A percentile compares a stretch with the other conserved stretches of the same genome.
These are phyloP conservation scores for Spodoptera litura DNA, from an alignment of 1,140 invertebrate genomes.

Conservation along the genomic window DNA sequence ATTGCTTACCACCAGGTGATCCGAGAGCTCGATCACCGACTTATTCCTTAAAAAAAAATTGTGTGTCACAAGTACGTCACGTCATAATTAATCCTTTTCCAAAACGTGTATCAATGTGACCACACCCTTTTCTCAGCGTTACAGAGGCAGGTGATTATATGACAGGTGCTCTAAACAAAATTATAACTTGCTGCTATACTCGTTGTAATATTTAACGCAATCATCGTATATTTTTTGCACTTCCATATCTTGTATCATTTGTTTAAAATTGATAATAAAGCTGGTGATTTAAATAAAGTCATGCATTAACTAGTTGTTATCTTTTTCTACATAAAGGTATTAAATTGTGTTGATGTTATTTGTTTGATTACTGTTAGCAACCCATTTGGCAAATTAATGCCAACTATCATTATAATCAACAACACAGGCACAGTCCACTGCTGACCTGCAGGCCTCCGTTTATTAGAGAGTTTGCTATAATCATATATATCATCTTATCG, in stretches of 20 bases:
- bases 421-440: too few species aligned
- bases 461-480: too few species aligned
- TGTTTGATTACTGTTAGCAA: too few species aligned
- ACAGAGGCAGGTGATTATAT: constrained; percentile 77
- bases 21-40: too few species aligned
- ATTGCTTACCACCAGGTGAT: too few species aligned
- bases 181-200: constrained; percentile 64
- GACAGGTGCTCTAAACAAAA: constrained; percentile 71
- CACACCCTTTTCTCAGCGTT: constrained; percentile 59
- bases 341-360: too few species aligned
- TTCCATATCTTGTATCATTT: constrained; percentile 31
- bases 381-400: too few species aligned
- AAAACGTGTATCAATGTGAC: constrained; percentile 8
- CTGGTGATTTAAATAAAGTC: neutral
- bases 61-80: neutral
- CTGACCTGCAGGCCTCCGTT: too few species aligned
- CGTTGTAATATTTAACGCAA: constrained; percentile 49
- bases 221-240: constrained; percentile 49
- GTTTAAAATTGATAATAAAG: constrained; percentile 29
- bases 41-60: neutral
- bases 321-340: neutral
- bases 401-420: too few species aligned
- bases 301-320: neutral
- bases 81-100: neutral
- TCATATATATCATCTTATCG: too few species aligned